Conservation (phyloP, 2,888 invertebrate genomes). For the Agriopis marginaria region DNA sequence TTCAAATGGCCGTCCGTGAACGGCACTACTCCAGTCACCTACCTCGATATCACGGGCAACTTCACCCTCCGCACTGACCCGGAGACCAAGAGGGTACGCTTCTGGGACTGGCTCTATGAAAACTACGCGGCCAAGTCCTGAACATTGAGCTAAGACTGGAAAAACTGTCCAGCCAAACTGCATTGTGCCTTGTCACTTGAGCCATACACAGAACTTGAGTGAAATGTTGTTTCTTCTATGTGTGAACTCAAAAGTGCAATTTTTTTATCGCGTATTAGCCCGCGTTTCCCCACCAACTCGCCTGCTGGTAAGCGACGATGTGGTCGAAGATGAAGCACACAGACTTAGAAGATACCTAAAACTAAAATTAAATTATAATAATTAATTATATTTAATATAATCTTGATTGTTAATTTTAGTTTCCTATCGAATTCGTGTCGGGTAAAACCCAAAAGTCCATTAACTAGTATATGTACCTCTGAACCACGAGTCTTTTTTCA, state of each 20-base stretch:
- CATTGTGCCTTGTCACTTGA: slow-evolving; percentile 23
- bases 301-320: too few relatives aligned
- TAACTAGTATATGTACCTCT: too few relatives aligned
- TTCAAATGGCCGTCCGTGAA: slow-evolving; percentile 85
- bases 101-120: slow-evolving; percentile 85
- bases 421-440: too few relatives aligned
- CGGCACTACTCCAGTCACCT: slow-evolving; percentile 67
- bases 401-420: too few relatives aligned
- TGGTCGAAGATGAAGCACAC: too few relatives aligned
- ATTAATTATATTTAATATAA: too few relatives aligned
- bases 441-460: too few relatives aligned
- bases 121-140: slow-evolving; percentile 59
- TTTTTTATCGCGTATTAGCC: too few relatives aligned
- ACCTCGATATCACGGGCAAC: slow-evolving; percentile 85
- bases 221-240: slow-evolving; percentile 7
- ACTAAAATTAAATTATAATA: too few relatives aligned
- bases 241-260: background rate
- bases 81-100: slow-evolving; percentile 81
- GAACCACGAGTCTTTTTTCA: too few relatives aligned
- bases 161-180: slow-evolving; percentile 30
- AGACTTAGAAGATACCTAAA: too few relatives aligned
- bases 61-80: slow-evolving; percentile 82
- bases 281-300: too few relatives aligned
- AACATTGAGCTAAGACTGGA: slow-evolving; percentile 30
- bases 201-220: slow-evolving; percentile 22